Conservation (phyloP, 2,113 vertebrate species). For the Melanerpes aurifrons region DNA sequence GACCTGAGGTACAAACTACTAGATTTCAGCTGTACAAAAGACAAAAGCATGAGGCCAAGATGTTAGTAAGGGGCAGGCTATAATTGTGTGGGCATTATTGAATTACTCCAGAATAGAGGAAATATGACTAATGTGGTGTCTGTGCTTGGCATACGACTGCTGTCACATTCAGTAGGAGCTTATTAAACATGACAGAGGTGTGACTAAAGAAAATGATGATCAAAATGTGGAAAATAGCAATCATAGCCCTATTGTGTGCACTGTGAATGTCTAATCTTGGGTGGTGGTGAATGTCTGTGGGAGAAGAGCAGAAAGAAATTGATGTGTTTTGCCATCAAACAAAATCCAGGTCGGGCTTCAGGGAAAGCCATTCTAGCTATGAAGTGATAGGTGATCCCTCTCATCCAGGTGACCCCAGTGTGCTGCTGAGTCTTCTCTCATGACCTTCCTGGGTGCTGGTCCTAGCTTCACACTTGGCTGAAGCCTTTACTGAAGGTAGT, state of each 20-base stretch:
- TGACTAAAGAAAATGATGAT: slow-evolving; percentile 20
- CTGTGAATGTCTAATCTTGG: slow-evolving; percentile 4
- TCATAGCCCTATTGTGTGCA: background rate
- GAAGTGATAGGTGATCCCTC: background rate
- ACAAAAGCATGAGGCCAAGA: background rate
- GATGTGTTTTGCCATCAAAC: background rate
- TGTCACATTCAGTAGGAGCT: slow-evolving; percentile 26
- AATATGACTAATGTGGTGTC: slow-evolving; percentile 28
- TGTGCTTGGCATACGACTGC: slow-evolving; percentile 32
- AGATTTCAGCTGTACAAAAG: background rate
- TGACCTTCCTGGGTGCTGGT: background rate
- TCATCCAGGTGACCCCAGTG: background rate
- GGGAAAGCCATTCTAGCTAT: background rate
- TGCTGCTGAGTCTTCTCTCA: background rate
- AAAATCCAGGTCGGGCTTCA: background rate
- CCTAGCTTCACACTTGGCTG: background rate
- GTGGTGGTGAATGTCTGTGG: background rate
- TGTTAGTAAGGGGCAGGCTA: background rate
- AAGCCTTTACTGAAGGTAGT: background rate
- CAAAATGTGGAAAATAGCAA: slow-evolving; percentile 13
- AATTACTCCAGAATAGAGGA: slow-evolving; percentile 29
- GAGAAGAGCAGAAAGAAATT: background rate
- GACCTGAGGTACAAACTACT: background rate
- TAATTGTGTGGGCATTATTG: slow-evolving; percentile 30
- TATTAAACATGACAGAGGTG: slow-evolving; percentile 29